Conservation (phyloP, 2,797 vertebrate species). For the Spinus pinus region DNA sequence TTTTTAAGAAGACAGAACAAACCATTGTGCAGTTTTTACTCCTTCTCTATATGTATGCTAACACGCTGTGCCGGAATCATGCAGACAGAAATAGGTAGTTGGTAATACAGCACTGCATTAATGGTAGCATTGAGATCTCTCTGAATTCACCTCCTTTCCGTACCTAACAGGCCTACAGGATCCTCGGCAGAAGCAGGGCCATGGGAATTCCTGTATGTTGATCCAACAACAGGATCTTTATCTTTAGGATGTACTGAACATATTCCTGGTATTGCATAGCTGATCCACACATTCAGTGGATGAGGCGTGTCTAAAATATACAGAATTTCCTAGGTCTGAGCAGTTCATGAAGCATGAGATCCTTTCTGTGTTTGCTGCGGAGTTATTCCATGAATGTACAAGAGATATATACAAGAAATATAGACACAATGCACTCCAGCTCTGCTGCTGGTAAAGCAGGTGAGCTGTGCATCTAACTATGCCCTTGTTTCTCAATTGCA, state of each 20-base stretch:
- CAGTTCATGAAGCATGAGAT: background rate
- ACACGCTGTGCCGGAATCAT: background rate
- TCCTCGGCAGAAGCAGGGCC: background rate
- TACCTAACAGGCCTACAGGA: background rate
- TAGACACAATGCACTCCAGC: background rate
- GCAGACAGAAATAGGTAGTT: background rate
- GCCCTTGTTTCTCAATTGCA: background rate
- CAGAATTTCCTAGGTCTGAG: background rate
- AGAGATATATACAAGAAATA: accelerated
- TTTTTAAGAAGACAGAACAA: background rate
- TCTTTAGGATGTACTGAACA: background rate
- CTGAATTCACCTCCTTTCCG: background rate
- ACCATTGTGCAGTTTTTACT: background rate
- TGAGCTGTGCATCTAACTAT: background rate
- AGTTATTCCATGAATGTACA: background rate
- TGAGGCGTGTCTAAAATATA: background rate
- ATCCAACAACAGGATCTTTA: background rate
- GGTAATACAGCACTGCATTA: accelerated
- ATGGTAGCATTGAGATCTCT: background rate
- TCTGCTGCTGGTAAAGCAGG: background rate
- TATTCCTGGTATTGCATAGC: background rate
- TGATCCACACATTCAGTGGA: background rate
- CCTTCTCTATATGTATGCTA: background rate
- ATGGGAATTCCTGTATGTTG: background rate
- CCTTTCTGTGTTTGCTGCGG: background rate